A percentile compares a stretch with the other conserved stretches of the same genome.
Evolutionary conservation across 2,113 vertebrate genomes (phyloP).

Genomic region (Eudyptes chrysolophus): DNA sequence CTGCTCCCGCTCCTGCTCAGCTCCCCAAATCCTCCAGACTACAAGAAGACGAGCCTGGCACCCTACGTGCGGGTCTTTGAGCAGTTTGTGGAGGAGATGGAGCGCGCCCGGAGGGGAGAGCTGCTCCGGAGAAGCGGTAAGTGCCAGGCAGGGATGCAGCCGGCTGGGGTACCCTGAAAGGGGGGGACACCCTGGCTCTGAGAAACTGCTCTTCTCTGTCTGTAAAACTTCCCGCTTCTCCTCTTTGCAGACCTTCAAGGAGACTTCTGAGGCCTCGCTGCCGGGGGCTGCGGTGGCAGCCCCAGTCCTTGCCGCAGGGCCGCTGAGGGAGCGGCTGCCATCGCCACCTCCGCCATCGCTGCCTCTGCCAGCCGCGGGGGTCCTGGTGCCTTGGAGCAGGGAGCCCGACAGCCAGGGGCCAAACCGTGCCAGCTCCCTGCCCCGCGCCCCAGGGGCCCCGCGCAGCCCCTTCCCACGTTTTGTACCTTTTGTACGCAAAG

Average conservation of each 20-base stretch:
- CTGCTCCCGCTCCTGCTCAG: not conserved
- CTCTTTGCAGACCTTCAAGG: slow-evolving; percentile 82
- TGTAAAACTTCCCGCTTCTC: not conserved
- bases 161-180: fast-evolving
- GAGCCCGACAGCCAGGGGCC: fast-evolving
- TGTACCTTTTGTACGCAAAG: not conserved
- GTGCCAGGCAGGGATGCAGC: not conserved
- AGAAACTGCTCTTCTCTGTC: too few species aligned
- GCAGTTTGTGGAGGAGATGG: slow-evolving; percentile 86
- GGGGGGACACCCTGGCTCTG: not conserved
- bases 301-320: fast-evolving
- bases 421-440: fast-evolving
- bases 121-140: slow-evolving; percentile 85
- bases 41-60: slow-evolving; percentile 88
- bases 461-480: not conserved
- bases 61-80: slow-evolving; percentile 89
- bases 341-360: not conserved
- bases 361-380: fast-evolving
- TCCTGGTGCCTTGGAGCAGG: not conserved
- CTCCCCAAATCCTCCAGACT: slow-evolving; percentile 73
- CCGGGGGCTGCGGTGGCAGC: not conserved
- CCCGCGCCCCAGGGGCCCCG: fast-evolving
- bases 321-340: fast-evolving
- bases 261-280: slow-evolving; percentile 78
- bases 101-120: slow-evolving; percentile 80